These are phyloP conservation scores for Thalassaphorura encarpata DNA, from an alignment of 1,140 invertebrate genomes.

Conservation along the genomic window DNA sequence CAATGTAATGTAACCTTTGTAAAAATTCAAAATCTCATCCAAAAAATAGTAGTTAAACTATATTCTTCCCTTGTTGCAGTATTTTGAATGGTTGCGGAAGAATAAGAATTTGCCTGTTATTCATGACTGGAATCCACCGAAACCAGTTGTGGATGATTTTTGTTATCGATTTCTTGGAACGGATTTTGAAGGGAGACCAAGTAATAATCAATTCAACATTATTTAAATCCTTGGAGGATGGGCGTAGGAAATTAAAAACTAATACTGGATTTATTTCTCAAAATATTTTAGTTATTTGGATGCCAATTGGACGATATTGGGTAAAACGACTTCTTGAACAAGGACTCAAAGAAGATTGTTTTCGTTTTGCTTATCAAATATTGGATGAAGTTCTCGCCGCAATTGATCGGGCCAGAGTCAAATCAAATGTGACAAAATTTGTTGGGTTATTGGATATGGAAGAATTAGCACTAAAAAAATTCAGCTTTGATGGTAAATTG, in stretches of 20 bases:
- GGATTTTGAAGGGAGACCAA: neutral
- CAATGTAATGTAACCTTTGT: neutral
- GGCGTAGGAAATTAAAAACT: neutral
- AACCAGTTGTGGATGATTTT: neutral
- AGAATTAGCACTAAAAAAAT: slow-evolving; percentile 11
- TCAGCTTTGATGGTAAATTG: slow-evolving; percentile 4
- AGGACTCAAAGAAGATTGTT: neutral
- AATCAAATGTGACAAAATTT: slow-evolving; percentile 3
- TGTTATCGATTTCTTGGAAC: neutral
- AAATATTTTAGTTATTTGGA: neutral
- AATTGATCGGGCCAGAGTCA: neutral
- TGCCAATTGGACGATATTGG: slow-evolving; percentile 1
- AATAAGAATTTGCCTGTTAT: neutral
- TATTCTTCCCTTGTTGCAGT: neutral
- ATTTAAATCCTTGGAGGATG: neutral
- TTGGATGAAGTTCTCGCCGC: neutral
- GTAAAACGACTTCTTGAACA: neutral
- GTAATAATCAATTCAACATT: neutral
- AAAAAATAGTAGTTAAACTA: neutral
- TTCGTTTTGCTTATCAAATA: neutral
- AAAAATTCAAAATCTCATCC: neutral
- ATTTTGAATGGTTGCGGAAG: neutral
- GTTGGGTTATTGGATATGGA: slow-evolving; percentile 3
- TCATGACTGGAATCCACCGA: neutral
- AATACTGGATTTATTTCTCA: neutral